These are phyloP conservation scores for Ailurus styani DNA, from an alignment of 2,113 vertebrate genomes.

Conservation along the genomic window DNA sequence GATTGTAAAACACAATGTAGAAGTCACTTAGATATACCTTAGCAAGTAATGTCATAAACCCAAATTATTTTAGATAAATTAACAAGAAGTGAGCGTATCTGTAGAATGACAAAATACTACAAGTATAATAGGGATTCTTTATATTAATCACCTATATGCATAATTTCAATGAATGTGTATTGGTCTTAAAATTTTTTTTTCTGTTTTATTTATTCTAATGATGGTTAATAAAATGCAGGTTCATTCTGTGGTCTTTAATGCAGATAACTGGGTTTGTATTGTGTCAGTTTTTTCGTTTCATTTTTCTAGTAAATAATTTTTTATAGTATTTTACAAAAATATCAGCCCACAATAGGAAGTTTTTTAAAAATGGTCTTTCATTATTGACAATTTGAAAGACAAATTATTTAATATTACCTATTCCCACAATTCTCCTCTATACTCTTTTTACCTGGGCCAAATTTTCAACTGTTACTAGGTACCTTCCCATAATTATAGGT, in stretches of 20 bases:
- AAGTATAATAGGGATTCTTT: neutral
- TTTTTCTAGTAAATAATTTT: neutral
- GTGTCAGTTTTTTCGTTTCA: neutral
- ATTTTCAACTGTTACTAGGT: neutral
- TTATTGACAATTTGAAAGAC: neutral
- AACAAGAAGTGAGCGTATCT: neutral
- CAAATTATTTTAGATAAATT: neutral
- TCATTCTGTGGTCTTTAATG: neutral
- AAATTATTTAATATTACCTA: neutral
- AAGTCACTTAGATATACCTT: neutral
- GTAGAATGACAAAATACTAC: neutral
- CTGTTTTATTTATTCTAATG: neutral
- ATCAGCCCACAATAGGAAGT: neutral
- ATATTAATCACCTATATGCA: neutral
- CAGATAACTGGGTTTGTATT: neutral
- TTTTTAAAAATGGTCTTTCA: neutral
- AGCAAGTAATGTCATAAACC: neutral
- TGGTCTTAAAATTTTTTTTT: neutral
- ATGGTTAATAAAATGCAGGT: neutral
- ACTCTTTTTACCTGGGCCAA: neutral
- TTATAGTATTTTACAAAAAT: neutral
- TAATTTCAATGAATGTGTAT: neutral
- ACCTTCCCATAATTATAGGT: neutral
- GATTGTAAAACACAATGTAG: neutral
- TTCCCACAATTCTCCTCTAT: neutral